Base-by-base conservation (phyloP, 1,140 invertebrate species). In the Drosophila kanapiae region DNA sequence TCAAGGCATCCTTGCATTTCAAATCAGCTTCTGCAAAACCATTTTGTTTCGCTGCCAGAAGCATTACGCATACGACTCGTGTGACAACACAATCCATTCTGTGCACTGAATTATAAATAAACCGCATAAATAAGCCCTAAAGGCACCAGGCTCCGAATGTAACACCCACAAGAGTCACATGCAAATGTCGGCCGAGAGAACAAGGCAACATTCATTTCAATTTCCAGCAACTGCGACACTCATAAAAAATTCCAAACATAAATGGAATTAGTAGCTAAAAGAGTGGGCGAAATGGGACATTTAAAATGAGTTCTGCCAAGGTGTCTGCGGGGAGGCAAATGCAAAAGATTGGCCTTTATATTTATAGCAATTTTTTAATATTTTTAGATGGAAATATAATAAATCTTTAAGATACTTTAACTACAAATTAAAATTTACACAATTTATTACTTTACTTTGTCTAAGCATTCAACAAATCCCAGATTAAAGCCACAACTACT, bases 91-190 rank as follows among this genome's bases (percentile, higher is more conserved):
- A 80, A 88, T 80, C 69, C 76, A 81, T 88, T 71, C 69, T 88
- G 76, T 54, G 71, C 47, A 68, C 80, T 83, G 84, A 87, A 83
- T 87, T 83, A 84, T 81, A 75, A 80, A 88, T 78, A 78, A 88
- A 75, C 74, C 53, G 61, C 53, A 79, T 78, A 79, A 84, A 90
- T 71, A 78, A 72, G 84, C 62, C 80, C 56, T 64, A 54, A 64
- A 84, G 72, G 49, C 82, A 45, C 49, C 43, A 14, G 14, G 35
- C 23, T 27, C 13, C 18, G 38, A 70, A 37, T 58, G 43, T 40
- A 70, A 75, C 51, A 42, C 64, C 57, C 43, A 23, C 40, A 27
- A 49, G 56, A 35, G 45, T 33, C 53, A 62, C 40, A 72, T 70
- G 56, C 51, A 75, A 56, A 57, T 69, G 38, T n/a, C 42, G 37